These are phyloP conservation scores for Dasyornis broadbenti DNA, from an alignment of 2,113 vertebrate genomes.

Conservation along the genomic window DNA sequence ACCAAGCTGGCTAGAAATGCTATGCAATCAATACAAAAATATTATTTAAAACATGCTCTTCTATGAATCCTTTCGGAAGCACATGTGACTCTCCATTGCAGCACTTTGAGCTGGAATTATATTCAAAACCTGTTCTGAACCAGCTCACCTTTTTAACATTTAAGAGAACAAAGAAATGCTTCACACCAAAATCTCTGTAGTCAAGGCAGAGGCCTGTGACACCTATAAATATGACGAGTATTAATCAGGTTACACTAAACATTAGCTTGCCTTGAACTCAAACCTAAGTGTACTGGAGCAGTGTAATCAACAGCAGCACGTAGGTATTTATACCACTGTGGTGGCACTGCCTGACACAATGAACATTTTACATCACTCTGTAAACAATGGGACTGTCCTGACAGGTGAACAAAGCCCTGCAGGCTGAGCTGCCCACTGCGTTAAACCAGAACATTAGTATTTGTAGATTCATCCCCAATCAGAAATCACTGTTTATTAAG, in stretches of 20 bases:
- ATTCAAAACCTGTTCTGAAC: not conserved
- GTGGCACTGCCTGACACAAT: not conserved
- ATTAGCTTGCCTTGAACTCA: not conserved
- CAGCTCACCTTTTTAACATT: not conserved
- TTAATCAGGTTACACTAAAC: not conserved
- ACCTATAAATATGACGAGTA: not conserved
- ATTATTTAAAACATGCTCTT: not conserved
- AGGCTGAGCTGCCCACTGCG: not conserved
- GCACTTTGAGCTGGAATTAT: not conserved
- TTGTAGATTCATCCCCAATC: not conserved
- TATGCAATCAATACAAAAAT: not conserved
- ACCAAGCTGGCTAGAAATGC: not conserved
- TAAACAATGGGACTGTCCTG: not conserved
- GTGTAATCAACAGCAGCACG: not conserved
- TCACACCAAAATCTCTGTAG: not conserved
- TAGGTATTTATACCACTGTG: not conserved
- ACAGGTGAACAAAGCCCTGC: not conserved
- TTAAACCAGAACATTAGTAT: not conserved
- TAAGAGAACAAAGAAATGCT: not conserved
- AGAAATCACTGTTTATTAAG: not conserved
- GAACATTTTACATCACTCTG: not conserved
- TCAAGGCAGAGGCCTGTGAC: not conserved
- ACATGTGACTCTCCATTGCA: not conserved
- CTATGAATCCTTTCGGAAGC: not conserved
- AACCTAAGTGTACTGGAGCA: not conserved